Conservation (phyloP, 1,140 invertebrate species). For the Sinella curviseta region DNA sequence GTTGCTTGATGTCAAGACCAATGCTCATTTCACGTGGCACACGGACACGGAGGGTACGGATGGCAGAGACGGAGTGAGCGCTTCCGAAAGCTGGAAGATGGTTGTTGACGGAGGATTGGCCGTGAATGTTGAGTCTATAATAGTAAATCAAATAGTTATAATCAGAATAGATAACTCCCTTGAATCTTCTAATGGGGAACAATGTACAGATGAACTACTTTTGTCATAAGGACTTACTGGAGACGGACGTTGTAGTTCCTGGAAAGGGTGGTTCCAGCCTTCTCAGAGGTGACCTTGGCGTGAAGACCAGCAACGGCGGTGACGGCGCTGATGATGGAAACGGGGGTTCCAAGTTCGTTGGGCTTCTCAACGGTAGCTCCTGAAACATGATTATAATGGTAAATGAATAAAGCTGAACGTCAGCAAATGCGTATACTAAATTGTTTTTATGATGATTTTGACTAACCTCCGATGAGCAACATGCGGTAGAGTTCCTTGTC, state of each 20-base stretch:
- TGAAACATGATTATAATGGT: too few relatives aligned
- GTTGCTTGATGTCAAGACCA: constrained; percentile 41
- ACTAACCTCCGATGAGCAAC: constrained; percentile 42
- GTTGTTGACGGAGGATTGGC: constrained; percentile 37
- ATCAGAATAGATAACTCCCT: too few relatives aligned
- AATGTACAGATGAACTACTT: too few relatives aligned
- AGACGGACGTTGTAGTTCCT: constrained; percentile 30
- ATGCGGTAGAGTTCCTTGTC: constrained; percentile 43
- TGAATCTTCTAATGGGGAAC: too few relatives aligned
- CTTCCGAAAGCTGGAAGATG: constrained; percentile 44
- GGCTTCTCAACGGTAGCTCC: constrained; percentile 43
- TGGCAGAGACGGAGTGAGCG: constrained; percentile 41
- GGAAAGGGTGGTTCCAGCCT: constrained; percentile 35
- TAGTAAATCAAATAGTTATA: neutral
- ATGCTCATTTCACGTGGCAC: constrained; percentile 43
- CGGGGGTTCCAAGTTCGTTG: constrained; percentile 42
- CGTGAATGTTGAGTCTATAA: constrained; percentile 27
- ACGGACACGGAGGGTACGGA: constrained; percentile 38
- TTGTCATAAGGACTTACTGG: constrained; percentile 39
- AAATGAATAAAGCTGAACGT: neutral
- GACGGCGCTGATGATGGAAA: constrained; percentile 38
- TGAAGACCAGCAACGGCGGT: constrained; percentile 27
- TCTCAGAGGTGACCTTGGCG: constrained; percentile 40
- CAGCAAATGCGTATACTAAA: neutral
- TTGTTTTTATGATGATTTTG: neutral